Conservation (phyloP, 2,113 vertebrate species). For the Chelonoidis abingdonii region DNA sequence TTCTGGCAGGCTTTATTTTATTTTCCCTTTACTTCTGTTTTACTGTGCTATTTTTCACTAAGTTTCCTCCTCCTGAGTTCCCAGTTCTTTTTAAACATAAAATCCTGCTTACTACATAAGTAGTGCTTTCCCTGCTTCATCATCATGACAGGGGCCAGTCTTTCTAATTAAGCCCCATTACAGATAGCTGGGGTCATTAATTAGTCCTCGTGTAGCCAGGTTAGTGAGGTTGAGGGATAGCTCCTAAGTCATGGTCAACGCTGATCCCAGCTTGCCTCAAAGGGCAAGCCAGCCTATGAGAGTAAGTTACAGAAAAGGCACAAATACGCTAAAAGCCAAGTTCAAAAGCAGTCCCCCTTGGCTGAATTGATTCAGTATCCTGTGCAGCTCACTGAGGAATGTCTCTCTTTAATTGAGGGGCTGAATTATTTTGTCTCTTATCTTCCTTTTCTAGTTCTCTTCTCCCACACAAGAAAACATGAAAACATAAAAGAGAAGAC, state of each 20-base stretch:
- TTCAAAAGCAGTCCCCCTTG: background rate
- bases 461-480: background rate
- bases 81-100: background rate
- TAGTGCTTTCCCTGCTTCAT: background rate
- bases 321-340: conserved; percentile 15
- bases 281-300: conserved; percentile 15
- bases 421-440: background rate
- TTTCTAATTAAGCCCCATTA: background rate
- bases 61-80: background rate
- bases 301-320: conserved; percentile 33
- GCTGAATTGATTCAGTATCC: background rate
- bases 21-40: background rate
- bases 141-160: background rate
- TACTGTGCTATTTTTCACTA: background rate
- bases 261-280: background rate
- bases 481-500: background rate
- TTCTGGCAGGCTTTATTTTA: background rate
- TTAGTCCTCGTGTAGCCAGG: background rate
- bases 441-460: background rate
- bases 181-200: background rate
- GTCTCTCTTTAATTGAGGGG: conserved; percentile 20
- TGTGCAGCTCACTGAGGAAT: conserved; percentile 8
- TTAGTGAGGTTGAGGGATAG: background rate
- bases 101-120: no score
- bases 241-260: background rate